Evolutionary conservation across 2,113 vertebrate species (phyloP).

Genomic region (Nestor notabilis): DNA sequence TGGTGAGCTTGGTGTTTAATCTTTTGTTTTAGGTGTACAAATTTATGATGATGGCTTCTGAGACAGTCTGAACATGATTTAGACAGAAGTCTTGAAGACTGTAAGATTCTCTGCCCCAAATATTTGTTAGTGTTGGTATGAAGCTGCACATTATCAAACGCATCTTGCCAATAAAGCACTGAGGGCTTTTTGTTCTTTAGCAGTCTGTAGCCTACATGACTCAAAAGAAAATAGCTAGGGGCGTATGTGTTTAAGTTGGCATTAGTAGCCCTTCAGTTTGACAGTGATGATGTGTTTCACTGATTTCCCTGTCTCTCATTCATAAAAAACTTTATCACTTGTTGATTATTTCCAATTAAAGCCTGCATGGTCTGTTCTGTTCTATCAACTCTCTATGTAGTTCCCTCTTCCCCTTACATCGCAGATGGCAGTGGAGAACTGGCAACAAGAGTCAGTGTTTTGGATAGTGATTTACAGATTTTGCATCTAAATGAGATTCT

Average conservation of each 20-base stretch:
- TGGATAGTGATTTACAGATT: neutral
- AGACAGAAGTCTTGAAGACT: neutral
- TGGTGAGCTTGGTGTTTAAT: neutral
- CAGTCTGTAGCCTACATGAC: neutral
- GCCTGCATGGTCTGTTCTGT: neutral
- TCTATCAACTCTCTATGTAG: neutral
- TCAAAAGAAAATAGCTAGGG: neutral
- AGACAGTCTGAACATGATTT: neutral
- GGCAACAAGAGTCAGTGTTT: neutral
- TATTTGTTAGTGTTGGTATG: slow-evolving; percentile 3
- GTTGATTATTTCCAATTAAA: neutral
- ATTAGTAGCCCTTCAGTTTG: neutral
- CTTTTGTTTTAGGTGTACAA: neutral
- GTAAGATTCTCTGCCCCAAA: neutral
- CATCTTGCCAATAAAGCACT: neutral
- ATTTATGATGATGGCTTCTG: neutral
- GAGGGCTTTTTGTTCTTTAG: slow-evolving; percentile 9
- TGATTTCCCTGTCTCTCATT: neutral
- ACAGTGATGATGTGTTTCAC: neutral
- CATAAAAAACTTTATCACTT: neutral
- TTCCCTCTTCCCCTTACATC: neutral
- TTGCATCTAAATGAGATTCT: neutral
- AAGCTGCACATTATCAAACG: neutral
- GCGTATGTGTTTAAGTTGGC: neutral
- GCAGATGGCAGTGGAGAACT: neutral